Base-by-base conservation (phyloP, 1,140 invertebrate species). In the Trissolcus basalis region DNA sequence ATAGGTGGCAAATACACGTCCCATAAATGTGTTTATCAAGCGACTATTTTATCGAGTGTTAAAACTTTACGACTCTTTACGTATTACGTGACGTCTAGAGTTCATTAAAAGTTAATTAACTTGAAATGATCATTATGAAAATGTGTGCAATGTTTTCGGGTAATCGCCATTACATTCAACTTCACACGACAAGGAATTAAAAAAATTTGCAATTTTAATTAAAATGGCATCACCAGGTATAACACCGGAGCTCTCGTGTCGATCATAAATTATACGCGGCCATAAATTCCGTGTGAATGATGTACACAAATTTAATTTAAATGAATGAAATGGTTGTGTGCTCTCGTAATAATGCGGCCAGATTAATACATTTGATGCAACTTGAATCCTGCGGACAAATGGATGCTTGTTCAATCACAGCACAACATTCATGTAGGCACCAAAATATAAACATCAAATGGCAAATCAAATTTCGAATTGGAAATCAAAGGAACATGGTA, bases 1-100 rank as follows among this genome's bases (percentile, higher is more conserved):
- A 71, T n/a, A 73, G 65, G 39, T 32, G 47, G 55, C 45, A 50
- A 65, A 50, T 55, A 60, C 58, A 61, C 56, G 7, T 60, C 36
- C n/a, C 8, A 27, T 35, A 54, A 54, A 27, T 27, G 19, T 6
- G 19, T 6, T 27, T 55, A 39, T 16, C n/a, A n/a, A 9, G 3
- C 33, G 45, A 15, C 27, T 14, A 47, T 47, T 60, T 50, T 50
- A 43, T 27, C 19, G 19, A 27, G 2, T 27, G 19, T 27, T 27
- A 27, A 27, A 27, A 27, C 19, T 27, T 27, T 3, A 27, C 19
- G 19, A 27, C n/a, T n/a, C n/a, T n/a, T n/a, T n/a, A n/a, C 19
- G 19, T 35, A 49, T 54, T 11, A 35, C 51, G 9, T 14, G 36
- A 9, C n/a, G 2, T 39, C 9, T 39, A 1, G 6, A 27, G 19